phyloP scores from a whole-genome alignment of 1,140 invertebrate species.

The Helicorthomorpha holstii region DNA sequence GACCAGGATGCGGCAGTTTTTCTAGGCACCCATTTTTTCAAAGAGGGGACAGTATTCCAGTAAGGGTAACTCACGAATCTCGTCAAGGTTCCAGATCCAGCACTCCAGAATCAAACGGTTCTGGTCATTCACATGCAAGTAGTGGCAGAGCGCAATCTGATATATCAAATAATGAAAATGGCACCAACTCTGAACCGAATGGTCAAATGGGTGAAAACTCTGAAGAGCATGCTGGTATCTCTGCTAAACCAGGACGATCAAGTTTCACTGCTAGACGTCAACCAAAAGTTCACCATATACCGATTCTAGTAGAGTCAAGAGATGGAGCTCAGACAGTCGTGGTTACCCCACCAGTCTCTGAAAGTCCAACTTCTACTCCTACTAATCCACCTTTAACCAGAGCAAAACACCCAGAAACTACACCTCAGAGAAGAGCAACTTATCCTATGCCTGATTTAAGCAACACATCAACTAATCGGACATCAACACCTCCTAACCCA shows the following conservation, averaged over 20 bases:
- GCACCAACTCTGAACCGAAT: not conserved
- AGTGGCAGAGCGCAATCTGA: no score
- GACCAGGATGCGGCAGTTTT: no score
- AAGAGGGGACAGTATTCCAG: not conserved
- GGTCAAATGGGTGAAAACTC: not conserved
- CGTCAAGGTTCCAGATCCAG: not conserved
- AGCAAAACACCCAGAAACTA: not conserved
- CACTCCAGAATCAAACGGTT: not conserved
- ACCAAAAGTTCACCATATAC: constrained; percentile 8
- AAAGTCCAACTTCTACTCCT: not conserved
- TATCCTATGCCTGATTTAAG: not conserved
- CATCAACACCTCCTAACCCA: not conserved
- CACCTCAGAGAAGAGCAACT: not conserved
- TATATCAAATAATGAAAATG: not conserved
- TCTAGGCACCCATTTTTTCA: not conserved
- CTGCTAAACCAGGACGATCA: not conserved
- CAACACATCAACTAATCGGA: not conserved
- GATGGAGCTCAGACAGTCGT: not conserved
- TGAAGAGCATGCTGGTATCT: constrained; percentile 5
- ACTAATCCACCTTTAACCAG: not conserved
- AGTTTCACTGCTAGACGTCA: not conserved
- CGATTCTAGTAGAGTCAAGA: constrained; percentile 5
- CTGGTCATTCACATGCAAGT: not conserved
- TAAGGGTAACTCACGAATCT: not conserved
- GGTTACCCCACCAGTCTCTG: not conserved